Evolutionary conservation across 2,797 vertebrate species (phyloP).

Genomic region (Tragelaphus oryx): DNA sequence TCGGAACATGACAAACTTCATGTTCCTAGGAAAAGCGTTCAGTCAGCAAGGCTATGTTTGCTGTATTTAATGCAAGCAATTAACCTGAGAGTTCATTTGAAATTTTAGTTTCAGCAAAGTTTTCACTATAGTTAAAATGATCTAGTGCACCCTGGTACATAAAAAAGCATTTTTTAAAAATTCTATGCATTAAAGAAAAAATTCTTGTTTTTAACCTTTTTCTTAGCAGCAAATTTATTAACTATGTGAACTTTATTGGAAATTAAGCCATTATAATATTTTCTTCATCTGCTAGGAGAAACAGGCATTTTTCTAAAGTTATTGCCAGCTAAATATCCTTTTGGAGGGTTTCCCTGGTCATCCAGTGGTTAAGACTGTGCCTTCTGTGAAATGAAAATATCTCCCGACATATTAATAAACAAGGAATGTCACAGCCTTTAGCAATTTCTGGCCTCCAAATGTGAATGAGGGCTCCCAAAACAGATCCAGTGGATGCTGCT

Average conservation of each 20-base stretch:
- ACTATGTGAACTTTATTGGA: not conserved
- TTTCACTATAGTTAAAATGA: not conserved
- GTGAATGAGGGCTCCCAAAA: not conserved
- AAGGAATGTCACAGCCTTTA: not conserved
- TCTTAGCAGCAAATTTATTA: not conserved
- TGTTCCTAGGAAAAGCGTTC: not conserved
- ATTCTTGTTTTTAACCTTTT: not conserved
- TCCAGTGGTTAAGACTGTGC: not conserved
- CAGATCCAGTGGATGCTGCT: not conserved
- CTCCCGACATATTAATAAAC: not conserved
- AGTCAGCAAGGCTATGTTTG: not conserved
- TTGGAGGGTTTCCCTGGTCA: not conserved
- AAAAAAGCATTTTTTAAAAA: not conserved
- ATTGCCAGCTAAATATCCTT: not conserved
- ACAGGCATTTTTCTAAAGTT: not conserved
- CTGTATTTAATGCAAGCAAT: not conserved
- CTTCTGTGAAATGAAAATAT: not conserved
- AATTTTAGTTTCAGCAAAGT: not conserved
- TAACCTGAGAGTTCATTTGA: not conserved
- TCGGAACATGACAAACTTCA: not conserved
- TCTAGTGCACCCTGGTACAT: not conserved
- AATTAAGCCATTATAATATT: not conserved
- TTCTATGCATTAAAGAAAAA: not conserved
- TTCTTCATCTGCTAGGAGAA: not conserved
- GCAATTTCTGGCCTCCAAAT: not conserved